These are phyloP conservation scores for Neotoma lepida DNA, from an alignment of 2,113 vertebrate genomes.

Conservation along the genomic window DNA sequence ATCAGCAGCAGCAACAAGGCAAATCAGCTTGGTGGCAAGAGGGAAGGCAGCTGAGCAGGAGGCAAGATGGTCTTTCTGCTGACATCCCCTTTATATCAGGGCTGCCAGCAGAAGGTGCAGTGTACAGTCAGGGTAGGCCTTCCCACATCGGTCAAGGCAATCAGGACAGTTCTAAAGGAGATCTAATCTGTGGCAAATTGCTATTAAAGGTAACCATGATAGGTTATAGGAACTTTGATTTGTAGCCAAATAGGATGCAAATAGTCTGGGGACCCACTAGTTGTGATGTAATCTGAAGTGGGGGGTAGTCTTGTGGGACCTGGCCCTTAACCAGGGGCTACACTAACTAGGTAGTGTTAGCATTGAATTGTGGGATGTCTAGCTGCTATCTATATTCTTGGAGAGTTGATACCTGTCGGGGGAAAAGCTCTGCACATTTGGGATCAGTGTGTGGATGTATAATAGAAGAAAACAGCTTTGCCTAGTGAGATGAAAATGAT, in stretches of 20 bases:
- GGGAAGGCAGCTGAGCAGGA: not conserved
- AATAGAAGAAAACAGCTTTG: conserved; percentile 14
- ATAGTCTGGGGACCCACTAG: not conserved
- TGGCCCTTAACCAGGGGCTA: not conserved
- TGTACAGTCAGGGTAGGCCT: not conserved
- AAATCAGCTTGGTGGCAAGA: not conserved
- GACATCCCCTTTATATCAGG: not conserved
- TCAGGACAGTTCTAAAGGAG: not conserved
- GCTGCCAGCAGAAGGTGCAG: not conserved
- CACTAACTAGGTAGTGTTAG: not conserved
- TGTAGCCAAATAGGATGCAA: not conserved
- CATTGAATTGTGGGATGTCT: not conserved
- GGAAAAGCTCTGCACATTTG: not conserved
- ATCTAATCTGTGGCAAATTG: not conserved
- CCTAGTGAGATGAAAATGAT: conserved; percentile 20
- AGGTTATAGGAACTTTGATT: not conserved
- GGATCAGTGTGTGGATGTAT: not conserved
- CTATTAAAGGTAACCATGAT: not conserved
- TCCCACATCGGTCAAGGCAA: not conserved
- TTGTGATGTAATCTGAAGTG: not conserved
- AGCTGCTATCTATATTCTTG: not conserved
- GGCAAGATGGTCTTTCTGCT: not conserved
- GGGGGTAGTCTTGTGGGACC: not conserved
- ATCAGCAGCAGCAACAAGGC: not conserved
- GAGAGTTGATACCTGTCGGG: not conserved